Conservation (phyloP, 53 echinoderm and acorn worm genomes). For the Hippasteria phrygiana region DNA sequence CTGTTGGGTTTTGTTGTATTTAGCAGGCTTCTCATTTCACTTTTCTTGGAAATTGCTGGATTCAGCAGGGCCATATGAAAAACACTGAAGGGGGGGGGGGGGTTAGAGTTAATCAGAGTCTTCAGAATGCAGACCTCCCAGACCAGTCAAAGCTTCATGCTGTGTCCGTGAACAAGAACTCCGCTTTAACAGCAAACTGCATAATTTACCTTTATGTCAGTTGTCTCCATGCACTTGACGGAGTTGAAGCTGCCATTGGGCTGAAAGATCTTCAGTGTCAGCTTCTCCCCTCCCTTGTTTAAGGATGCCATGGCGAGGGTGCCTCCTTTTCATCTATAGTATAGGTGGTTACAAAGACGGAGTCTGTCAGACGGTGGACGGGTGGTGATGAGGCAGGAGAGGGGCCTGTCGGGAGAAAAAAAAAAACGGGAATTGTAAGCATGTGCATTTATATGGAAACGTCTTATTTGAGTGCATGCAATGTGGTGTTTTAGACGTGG, state of each 20-base stretch:
- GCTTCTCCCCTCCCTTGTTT: conserved; percentile 80
- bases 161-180: neutral
- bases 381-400: neutral
- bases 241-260: conserved; percentile 98
- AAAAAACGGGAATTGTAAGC: neutral
- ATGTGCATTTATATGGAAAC: too few relatives aligned
- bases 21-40: too few relatives aligned
- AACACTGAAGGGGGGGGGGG: too few relatives aligned
- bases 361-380: neutral
- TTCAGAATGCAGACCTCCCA: too few relatives aligned
- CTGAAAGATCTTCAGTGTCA: conserved; percentile 92
- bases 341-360: too few relatives aligned
- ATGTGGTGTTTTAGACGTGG: too few relatives aligned
- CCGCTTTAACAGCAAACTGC: neutral
- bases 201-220: conserved; percentile 89
- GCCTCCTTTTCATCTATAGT: conserved; percentile 56
- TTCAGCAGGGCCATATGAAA: too few relatives aligned
- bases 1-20: too few relatives aligned
- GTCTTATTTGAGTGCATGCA: too few relatives aligned
- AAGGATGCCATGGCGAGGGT: conserved; percentile 73
- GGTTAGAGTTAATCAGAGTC: too few relatives aligned
- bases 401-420: neutral
- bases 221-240: conserved; percentile 95
- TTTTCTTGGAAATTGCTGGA: too few relatives aligned
- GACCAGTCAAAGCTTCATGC: neutral